Evolutionary conservation across 2,113 vertebrate genomes (phyloP).

Genomic region (Mellivora capensis): DNA sequence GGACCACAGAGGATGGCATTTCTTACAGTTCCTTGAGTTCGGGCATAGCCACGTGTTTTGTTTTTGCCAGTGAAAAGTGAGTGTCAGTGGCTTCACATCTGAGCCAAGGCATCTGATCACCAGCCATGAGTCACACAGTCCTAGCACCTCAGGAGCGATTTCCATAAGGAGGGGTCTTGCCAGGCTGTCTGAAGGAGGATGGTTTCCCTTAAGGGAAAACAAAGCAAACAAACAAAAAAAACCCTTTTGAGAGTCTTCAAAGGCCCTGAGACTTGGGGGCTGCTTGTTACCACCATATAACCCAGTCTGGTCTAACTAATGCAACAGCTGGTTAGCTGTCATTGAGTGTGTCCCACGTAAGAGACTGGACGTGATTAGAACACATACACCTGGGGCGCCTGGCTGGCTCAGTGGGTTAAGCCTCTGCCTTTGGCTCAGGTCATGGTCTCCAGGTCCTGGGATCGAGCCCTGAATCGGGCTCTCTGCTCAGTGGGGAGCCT

Average conservation of each 20-base stretch:
- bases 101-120: neutral
- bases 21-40: neutral
- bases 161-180: neutral
- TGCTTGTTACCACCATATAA: neutral
- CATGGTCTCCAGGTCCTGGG: too few species aligned
- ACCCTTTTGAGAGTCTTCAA: neutral
- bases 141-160: neutral
- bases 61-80: neutral
- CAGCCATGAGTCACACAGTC: neutral
- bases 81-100: neutral
- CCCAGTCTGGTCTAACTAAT: neutral
- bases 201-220: neutral
- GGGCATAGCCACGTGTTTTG: neutral
- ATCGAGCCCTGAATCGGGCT: too few species aligned
- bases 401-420: too few species aligned
- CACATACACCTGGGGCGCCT: neutral
- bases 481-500: too few species aligned
- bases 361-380: neutral
- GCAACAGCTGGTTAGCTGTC: neutral
- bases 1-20: neutral
- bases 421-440: too few species aligned
- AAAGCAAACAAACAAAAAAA: neutral
- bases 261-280: neutral
- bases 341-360: neutral
- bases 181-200: neutral